Base-by-base conservation (phyloP, 2,888 invertebrate species). In the Acholoe squamosa region DNA sequence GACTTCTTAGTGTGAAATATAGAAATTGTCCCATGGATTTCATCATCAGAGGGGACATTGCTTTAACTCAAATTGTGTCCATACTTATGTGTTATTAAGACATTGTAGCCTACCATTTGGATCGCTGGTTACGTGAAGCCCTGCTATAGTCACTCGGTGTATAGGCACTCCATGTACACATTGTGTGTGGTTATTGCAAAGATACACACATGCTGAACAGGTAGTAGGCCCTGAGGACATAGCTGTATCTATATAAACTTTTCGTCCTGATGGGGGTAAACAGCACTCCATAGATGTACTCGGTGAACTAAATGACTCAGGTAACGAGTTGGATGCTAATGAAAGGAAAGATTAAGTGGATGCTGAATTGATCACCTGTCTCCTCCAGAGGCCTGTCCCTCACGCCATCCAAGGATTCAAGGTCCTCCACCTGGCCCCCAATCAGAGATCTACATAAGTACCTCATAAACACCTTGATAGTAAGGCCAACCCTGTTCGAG, bases 371-470 rank as follows among this genome's bases (percentile, higher is more conserved):
- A 25, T 71, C 71, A 71, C 28, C 71, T 71, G 61, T 61, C 61
- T 61, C 14, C 61, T 61, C 61, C 61, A 61, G 14, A 19, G 61
- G 61, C 0, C 71, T 28, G 16, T 1, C 71, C 31, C 71, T 71
- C 71, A 71, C 71, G 71, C 71, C 28, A 71, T 71, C 71, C 71
- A n/a, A 1, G 71, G 71, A 71, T 71, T 28, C 31, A 28, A 71
- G 28, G 28, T 28, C 28, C 71, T 28, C 28, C 19, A n/a, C 14
- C 61, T 14, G 61, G 61, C 3, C 61, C n/a, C 22, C 61, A n/a
- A 61, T n/a, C 61, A 19, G n/a, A 12, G 22, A 61, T 22, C 19
- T n/a, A n/a, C 1, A 61, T 19, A 61, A 61, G 61, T n/a, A 14
- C 61, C 19, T n/a, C 61, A n/a, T n/a, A 61, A n/a, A 61, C 61